Percentiles rank a stretch among this genome's conserved stretches.
Conservation (phyloP, 1,140 invertebrate genomes). For the Vanessa atalanta region DNA sequence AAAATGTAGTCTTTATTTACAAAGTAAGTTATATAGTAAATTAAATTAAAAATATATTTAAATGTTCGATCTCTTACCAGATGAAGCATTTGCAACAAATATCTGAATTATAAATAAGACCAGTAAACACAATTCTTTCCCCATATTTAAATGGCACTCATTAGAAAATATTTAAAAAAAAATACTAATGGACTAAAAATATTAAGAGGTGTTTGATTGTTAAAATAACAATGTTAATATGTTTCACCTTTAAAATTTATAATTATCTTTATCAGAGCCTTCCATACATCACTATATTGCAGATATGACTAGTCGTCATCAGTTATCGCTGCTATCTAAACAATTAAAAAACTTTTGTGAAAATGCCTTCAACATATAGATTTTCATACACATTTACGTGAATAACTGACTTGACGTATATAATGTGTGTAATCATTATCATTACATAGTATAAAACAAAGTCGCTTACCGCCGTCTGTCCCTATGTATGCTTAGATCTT, state of each 20-base stretch:
- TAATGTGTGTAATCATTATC: no score
- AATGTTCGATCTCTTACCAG: background rate
- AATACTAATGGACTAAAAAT: background rate
- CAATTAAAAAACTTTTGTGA: no score
- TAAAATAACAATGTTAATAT: background rate
- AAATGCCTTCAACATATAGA: background rate
- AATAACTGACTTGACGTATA: no score
- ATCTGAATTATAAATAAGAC: background rate
- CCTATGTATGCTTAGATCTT: no score
- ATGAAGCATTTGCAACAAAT: background rate
- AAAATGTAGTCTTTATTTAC: no score
- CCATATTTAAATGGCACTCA: background rate
- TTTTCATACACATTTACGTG: background rate
- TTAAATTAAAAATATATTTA: no score
- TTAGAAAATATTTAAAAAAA: background rate
- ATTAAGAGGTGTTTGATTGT: background rate
- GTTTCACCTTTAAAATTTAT: background rate
- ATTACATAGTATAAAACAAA: no score
- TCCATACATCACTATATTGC: background rate
- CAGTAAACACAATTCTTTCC: background rate
- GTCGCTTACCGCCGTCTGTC: no score
- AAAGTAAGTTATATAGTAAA: no score
- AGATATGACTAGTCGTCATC: no score
- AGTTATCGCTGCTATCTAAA: no score
- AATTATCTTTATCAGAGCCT: background rate